These are phyloP conservation scores for Stegophylla sp. DNA, from an alignment of 2,888 invertebrate species.

Conservation along the genomic window DNA sequence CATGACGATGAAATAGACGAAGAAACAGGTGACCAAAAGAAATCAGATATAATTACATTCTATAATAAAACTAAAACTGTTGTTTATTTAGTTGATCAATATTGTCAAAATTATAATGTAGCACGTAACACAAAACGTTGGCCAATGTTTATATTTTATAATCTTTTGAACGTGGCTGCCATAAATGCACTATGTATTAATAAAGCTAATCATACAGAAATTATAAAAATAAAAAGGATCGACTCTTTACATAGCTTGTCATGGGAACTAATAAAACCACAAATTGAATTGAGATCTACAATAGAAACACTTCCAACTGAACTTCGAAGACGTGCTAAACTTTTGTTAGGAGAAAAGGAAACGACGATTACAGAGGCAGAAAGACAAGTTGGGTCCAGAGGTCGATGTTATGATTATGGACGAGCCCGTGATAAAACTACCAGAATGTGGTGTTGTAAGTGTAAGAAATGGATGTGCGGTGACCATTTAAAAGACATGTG, in stretches of 20 bases:
- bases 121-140: constrained; percentile 62
- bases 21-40: constrained; percentile 61
- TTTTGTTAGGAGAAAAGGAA: constrained; percentile 30
- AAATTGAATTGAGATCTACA: constrained; percentile 32
- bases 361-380: constrained; percentile 12
- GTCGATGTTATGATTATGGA: constrained; percentile 40
- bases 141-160: constrained; percentile 62
- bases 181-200: constrained; percentile 60
- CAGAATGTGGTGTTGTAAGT: constrained; percentile 39
- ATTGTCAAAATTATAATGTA: constrained; percentile 61
- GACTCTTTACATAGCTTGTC: constrained; percentile 14
- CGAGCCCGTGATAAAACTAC: constrained; percentile 22
- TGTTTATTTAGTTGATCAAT: constrained; percentile 62
- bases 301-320: constrained; percentile 22
- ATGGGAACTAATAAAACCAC: constrained; percentile 34
- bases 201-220: constrained; percentile 4
- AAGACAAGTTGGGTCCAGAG: constrained; percentile 34
- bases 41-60: constrained; percentile 62
- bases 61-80: constrained; percentile 63
- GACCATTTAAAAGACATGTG: constrained; percentile 38
- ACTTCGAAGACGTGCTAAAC: constrained; percentile 27
- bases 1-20: constrained; percentile 45
- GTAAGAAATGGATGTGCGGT: constrained; percentile 34
- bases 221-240: constrained; percentile 17
- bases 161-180: constrained; percentile 62